phyloP scores from a whole-genome alignment of 35 echinoderm and acorn worm species.

The Ptychodera flava region DNA sequence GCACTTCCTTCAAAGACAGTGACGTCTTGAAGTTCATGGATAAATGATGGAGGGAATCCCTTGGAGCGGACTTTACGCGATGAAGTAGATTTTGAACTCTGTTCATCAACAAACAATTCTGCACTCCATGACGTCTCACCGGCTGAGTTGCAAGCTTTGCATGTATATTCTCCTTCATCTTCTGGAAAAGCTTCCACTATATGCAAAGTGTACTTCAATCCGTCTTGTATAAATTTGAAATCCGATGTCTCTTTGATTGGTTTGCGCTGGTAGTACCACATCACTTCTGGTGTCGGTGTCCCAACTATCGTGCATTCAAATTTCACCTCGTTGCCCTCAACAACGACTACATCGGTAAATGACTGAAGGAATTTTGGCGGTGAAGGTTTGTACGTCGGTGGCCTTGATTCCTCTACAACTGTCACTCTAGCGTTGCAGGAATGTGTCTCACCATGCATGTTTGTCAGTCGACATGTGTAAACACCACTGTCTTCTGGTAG shows the following conservation, averaged over 20 bases:
- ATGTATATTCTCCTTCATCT: constrained; percentile 66
- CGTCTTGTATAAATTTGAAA: constrained; percentile 46
- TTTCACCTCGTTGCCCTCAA: constrained; percentile 52
- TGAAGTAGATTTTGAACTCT: not conserved
- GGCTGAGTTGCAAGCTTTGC: constrained; percentile 37
- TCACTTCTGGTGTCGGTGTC: constrained; percentile 38
- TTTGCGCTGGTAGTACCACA: constrained; percentile 44
- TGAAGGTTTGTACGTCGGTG: constrained; percentile 16
- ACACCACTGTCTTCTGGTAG: constrained; percentile 24
- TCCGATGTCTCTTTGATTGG: constrained; percentile 40
- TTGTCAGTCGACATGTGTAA: constrained; percentile 54
- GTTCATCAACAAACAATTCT: constrained; percentile 55
- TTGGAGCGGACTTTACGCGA: not conserved
- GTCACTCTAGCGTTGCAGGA: constrained; percentile 36
- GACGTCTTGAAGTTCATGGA: not conserved
- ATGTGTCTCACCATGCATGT: constrained; percentile 35
- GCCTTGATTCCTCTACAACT: constrained; percentile 23
- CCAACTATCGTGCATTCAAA: constrained; percentile 39
- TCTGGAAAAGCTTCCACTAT: constrained; percentile 61
- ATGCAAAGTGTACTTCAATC: constrained; percentile 31
- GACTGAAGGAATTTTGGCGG: constrained; percentile 37
- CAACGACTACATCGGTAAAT: constrained; percentile 31
- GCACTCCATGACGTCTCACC: constrained; percentile 47
- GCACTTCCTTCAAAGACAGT: not conserved
- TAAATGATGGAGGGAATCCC: not conserved